Percentiles rank a stretch among this genome's conserved stretches.
phyloP scores from a whole-genome alignment of 2,113 vertebrate genomes.

The Stigmatopora nigra region DNA sequence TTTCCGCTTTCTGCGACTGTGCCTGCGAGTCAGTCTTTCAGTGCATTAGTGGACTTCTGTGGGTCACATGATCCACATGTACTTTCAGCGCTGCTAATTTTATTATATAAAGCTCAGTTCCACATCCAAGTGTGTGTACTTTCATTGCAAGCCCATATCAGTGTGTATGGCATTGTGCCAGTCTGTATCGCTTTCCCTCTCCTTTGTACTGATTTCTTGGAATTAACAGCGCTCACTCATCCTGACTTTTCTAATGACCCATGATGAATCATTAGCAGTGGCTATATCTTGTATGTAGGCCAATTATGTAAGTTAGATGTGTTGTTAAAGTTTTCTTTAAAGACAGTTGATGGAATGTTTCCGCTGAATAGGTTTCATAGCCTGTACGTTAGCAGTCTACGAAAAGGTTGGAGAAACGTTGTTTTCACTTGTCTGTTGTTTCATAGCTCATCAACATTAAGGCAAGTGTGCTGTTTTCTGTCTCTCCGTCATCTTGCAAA shows the following conservation, averaged over 20 bases:
- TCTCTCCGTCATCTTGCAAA: slow-evolving; percentile 22
- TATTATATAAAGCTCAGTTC: slow-evolving; percentile 52
- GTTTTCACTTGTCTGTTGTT: not conserved
- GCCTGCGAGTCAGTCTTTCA: slow-evolving; percentile 36
- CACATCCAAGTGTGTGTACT: slow-evolving; percentile 25
- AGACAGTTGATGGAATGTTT: not conserved
- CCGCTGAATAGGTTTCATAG: slow-evolving; percentile 3
- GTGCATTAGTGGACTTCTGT: slow-evolving; percentile 47
- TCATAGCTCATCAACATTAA: slow-evolving; percentile 14
- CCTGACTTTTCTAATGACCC: slow-evolving; percentile 27
- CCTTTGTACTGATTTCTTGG: slow-evolving; percentile 36
- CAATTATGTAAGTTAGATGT: slow-evolving; percentile 13
- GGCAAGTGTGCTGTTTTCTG: slow-evolving; percentile 4
- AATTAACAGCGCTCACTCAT: slow-evolving; percentile 29
- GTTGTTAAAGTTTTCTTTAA: slow-evolving; percentile 13
- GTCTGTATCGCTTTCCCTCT: slow-evolving; percentile 41
- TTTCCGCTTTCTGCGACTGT: slow-evolving; percentile 15
- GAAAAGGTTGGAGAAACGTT: slow-evolving; percentile 1
- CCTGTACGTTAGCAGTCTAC: not conserved
- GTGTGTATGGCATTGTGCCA: slow-evolving; percentile 35
- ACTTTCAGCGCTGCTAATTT: slow-evolving; percentile 57
- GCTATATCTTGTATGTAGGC: slow-evolving; percentile 18
- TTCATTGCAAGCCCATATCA: slow-evolving; percentile 16
- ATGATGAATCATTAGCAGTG: slow-evolving; percentile 13
- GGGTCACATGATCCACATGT: slow-evolving; percentile 38